These are phyloP conservation scores for Drepana falcataria DNA, from an alignment of 2,888 invertebrate species.

Conservation along the genomic window DNA sequence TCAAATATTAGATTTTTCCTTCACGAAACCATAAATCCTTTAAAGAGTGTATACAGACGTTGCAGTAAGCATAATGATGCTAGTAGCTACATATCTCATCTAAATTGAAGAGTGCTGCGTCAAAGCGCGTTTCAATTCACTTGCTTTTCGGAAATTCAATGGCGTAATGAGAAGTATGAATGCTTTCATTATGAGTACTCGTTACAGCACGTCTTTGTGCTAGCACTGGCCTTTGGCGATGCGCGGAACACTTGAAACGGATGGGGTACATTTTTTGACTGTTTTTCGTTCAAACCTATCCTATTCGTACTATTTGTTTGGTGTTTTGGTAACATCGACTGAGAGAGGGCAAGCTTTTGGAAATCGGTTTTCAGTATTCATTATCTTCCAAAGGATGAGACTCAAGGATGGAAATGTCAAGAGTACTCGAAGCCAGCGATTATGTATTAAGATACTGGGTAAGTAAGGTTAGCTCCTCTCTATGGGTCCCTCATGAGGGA, in stretches of 20 bases:
- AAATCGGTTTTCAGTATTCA: background rate
- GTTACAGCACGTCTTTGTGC: slow-evolving; percentile 34
- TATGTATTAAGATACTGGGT: too few species aligned
- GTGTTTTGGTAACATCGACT: slow-evolving; percentile 4
- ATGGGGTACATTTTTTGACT: slow-evolving; percentile 25
- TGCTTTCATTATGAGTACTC: slow-evolving; percentile 53
- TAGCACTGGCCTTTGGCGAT: slow-evolving; percentile 31
- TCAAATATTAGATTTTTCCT: too few species aligned
- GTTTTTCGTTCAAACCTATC: slow-evolving; percentile 21
- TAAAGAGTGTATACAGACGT: too few species aligned
- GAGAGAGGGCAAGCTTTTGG: background rate
- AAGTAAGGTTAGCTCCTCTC: too few species aligned
- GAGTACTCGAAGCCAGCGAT: too few species aligned
- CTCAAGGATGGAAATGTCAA: too few species aligned
- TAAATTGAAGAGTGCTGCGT: background rate
- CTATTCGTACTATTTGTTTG: slow-evolving; percentile 18
- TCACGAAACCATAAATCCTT: too few species aligned
- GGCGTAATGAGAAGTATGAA: slow-evolving; percentile 60
- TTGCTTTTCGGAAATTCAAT: slow-evolving; percentile 64
- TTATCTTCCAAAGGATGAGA: too few species aligned
- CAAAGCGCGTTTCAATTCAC: slow-evolving; percentile 30
- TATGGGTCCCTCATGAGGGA: too few species aligned
- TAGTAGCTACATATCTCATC: background rate
- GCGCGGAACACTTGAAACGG: slow-evolving; percentile 25
- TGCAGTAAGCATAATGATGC: background rate